Evolutionary conservation across 2,888 invertebrate genomes (phyloP), one percentile per base, ranked within the genome.

Genomic region (Apodemia hepburni): DNA sequence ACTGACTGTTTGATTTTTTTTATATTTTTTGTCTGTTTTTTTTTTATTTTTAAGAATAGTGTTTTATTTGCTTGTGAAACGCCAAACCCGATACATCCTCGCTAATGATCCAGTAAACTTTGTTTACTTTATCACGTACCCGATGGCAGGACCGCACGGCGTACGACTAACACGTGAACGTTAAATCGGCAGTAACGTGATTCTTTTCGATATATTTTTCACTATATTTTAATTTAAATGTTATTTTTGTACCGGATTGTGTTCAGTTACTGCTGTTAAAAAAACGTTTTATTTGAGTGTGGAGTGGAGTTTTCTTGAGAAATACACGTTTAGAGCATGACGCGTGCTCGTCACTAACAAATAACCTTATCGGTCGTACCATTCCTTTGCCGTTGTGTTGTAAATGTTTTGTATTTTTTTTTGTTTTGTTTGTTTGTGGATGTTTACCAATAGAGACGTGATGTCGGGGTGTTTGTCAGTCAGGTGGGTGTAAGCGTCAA

Each of bases 1-100:
- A 91, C 89, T 91, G 91, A 90, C 91, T 91, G 91, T 91, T 91
- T 91, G 91, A 80, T 88, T 90, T 87, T 75, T 73, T 42, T 80
- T 77, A 73, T 75, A 71, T 79, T 75, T 78, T 79, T 76, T 67
- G 68, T 70, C 64, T 67, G 68, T 64, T 75, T 73, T 70, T 71
- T 78, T 74, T 78, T 79, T 79, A 72, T 78, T 80, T 83, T 79
- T 79, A 78, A 79, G 77, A 80, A 82, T 85, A 87, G 87, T 85
- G 81, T 84, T 81, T 75, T 77, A 79, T 85, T 88, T 88, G 91
- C 91, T 91, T 91, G 90, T 87, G 87, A 85, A 73, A 76, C 88
- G 87, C 88, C 87, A 85, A 57, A 80, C 87, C 89, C 85, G 85
- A 75, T 80, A 80, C 79, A 79, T 79, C 85, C 89, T 82, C 86